Conservation (phyloP, 2,888 invertebrate species). For the Linyphia triangularis region DNA sequence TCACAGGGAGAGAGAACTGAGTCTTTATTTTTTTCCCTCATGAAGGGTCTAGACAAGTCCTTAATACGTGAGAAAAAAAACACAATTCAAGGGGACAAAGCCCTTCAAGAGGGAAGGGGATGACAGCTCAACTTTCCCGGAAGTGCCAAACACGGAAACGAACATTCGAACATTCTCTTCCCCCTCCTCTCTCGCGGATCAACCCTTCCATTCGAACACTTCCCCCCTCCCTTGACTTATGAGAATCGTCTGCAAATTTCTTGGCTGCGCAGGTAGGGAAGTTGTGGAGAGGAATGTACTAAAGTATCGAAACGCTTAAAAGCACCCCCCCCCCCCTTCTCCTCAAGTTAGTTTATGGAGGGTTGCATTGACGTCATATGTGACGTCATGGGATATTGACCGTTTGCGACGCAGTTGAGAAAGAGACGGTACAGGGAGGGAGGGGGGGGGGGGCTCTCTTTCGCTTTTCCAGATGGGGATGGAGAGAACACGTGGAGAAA, state of each 20-base stretch:
- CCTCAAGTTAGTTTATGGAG: conserved; percentile 21
- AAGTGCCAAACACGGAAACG: background rate
- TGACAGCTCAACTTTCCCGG: background rate
- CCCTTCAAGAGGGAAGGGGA: no score
- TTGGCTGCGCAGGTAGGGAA: background rate
- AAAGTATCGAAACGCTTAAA: conserved; percentile 64
- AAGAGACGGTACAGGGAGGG: conserved; percentile 13
- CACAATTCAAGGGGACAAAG: no score
- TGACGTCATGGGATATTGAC: conserved; percentile 72
- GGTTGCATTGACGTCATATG: conserved; percentile 64
- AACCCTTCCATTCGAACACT: background rate
- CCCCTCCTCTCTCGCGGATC: background rate
- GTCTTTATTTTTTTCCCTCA: background rate
- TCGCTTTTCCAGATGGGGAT: conserved; percentile 25
- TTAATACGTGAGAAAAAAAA: background rate
- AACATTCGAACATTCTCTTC: background rate
- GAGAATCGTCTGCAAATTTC: background rate
- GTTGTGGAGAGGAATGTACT: conserved; percentile 29
- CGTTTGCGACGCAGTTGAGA: conserved; percentile 26
- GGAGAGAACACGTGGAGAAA: conserved; percentile 18
- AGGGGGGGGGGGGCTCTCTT: conserved; percentile 35
- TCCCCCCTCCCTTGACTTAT: background rate
- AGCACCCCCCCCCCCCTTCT: conserved; percentile 32
- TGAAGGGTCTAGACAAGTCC: background rate
- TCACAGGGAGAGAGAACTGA: no score